Evolutionary conservation across 2,797 vertebrate genomes (phyloP).

Genomic region (Pempheris klunzingeri): DNA sequence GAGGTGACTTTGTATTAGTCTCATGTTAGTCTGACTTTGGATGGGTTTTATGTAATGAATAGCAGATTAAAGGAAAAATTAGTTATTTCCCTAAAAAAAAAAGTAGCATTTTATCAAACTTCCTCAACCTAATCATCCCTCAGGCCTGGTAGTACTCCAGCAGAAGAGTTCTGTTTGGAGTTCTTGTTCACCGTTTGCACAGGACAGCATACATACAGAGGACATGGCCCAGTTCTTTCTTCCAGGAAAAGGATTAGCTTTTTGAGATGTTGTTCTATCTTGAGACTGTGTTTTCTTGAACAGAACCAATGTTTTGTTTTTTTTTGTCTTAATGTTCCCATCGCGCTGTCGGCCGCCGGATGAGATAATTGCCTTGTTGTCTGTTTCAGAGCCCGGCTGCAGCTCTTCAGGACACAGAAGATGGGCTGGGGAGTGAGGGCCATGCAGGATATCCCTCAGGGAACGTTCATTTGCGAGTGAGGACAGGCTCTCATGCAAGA

Average conservation of each 20-base stretch:
- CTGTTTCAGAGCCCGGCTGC: conserved; percentile 84
- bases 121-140: not conserved
- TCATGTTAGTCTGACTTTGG: no score
- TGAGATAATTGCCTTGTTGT: conserved; percentile 12
- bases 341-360: not conserved
- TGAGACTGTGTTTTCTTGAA: conserved; percentile 9
- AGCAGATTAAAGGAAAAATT: no score
- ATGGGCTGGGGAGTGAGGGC: conserved; percentile 96
- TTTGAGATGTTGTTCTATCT: not conserved
- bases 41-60: no score
- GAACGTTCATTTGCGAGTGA: conserved; percentile 98
- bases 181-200: no score
- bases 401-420: conserved; percentile 92
- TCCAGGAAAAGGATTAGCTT: not conserved
- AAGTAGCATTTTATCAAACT: not conserved
- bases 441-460: conserved; percentile 93
- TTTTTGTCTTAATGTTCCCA: not conserved
- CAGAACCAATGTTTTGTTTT: not conserved
- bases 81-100: no score
- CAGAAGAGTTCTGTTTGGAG: not conserved
- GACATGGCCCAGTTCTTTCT: not conserved
- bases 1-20: no score
- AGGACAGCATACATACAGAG: not conserved
- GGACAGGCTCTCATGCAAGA: conserved; percentile 55
- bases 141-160: not conserved